These are phyloP conservation scores for Pseudomyrmex flavicornis DNA, from an alignment of 1,140 invertebrate genomes.

Conservation along the genomic window DNA sequence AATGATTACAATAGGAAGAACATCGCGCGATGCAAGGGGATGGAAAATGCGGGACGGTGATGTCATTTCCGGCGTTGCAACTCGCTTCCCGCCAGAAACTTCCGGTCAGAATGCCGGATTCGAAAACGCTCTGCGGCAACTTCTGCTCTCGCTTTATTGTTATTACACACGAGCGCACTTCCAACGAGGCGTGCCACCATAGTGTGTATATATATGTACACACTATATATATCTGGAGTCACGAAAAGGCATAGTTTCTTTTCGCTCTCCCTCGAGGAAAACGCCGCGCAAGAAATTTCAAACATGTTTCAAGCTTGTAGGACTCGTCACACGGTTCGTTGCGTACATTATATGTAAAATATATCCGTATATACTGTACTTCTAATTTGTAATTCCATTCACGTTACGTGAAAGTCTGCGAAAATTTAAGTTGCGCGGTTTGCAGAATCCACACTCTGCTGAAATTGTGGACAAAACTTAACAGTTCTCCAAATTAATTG, in stretches of 20 bases:
- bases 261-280: conserved; percentile 4
- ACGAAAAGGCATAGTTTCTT: conserved; percentile 29
- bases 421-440: neutral
- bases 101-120: conserved; percentile 55
- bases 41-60: conserved; percentile 56
- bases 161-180: conserved; percentile 46
- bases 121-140: conserved; percentile 63
- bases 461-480: neutral
- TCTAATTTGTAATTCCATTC: conserved; percentile 14
- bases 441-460: neutral
- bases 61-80: conserved; percentile 69
- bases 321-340: conserved; percentile 14
- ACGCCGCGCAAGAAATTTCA: neutral
- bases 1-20: conserved; percentile 46
- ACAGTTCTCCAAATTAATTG: neutral
- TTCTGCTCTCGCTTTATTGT: conserved; percentile 70
- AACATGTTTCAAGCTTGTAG: conserved; percentile 6
- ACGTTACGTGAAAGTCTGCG: neutral
- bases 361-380: neutral
- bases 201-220: neutral
- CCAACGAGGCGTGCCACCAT: conserved; percentile 56
- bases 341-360: neutral
- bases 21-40: conserved; percentile 15
- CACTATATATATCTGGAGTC: neutral
- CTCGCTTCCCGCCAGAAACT: conserved; percentile 65